A percentile compares a stretch with the other conserved stretches of the same genome.
Evolutionary conservation across 2,888 invertebrate genomes (phyloP).

Genomic region (Salticus scenicus): DNA sequence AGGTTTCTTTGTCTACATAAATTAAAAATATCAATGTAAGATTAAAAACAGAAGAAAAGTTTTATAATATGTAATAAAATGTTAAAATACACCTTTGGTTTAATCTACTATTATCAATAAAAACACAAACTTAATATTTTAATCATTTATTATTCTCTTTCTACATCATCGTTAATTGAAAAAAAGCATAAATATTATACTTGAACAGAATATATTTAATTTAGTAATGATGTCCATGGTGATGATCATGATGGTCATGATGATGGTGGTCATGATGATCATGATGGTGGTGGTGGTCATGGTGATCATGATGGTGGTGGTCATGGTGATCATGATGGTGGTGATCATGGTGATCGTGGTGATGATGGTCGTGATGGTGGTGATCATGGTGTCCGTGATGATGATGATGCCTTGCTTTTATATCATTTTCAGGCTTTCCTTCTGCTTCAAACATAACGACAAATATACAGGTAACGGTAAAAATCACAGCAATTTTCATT

Average conservation of each 20-base stretch:
- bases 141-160: no score
- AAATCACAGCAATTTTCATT: background rate
- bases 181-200: no score
- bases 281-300: background rate
- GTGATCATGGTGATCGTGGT: conserved; percentile 1
- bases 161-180: no score
- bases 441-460: background rate
- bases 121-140: no score
- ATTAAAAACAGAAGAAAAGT: no score
- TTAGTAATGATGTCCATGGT: background rate
- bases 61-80: no score
- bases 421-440: background rate
- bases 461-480: background rate
- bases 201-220: no score
- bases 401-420: no score
- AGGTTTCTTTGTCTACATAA: no score
- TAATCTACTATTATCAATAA: no score
- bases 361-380: conserved; percentile 11
- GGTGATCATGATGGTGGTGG: background rate
- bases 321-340: background rate
- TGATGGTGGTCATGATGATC: background rate
- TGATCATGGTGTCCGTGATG: background rate
- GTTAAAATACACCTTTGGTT: no score
- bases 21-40: no score
- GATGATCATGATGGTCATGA: background rate